Percentiles rank a stretch among this genome's conserved stretches.
phyloP scores from a whole-genome alignment of 2,113 vertebrate genomes.

The Dinomys branickii region DNA sequence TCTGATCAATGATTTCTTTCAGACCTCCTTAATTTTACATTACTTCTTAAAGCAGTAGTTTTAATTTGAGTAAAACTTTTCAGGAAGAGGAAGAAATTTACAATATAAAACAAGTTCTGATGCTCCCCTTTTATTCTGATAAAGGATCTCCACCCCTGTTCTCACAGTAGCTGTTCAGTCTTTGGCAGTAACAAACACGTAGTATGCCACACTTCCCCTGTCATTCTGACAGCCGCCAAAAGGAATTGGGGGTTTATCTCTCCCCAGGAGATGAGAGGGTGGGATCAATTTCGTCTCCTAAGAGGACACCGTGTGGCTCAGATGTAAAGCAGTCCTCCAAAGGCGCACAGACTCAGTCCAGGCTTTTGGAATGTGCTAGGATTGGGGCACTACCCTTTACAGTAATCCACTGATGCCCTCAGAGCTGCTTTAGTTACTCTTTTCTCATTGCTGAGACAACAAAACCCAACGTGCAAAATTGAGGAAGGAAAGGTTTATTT shows the following conservation, averaged over 20 bases:
- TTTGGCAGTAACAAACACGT: not conserved
- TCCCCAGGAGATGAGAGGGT: not conserved
- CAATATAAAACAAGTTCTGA: constrained; percentile 32
- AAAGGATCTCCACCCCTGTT: not conserved
- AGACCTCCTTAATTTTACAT: constrained; percentile 52
- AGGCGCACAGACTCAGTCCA: not conserved
- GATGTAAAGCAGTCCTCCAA: not conserved
- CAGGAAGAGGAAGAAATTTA: constrained; percentile 25
- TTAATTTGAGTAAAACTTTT: constrained; percentile 15
- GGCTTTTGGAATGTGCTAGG: not conserved
- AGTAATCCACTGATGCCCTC: not conserved
- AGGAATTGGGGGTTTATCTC: not conserved
- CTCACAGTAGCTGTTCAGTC: not conserved
- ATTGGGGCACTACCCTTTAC: not conserved
- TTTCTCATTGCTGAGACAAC: too few species aligned
- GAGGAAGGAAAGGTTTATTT: too few species aligned
- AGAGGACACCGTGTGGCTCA: not conserved
- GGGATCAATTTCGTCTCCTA: not conserved
- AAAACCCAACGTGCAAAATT: too few species aligned
- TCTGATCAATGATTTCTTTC: not conserved
- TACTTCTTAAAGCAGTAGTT: constrained; percentile 52
- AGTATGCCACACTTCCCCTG: not conserved
- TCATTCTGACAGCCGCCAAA: not conserved
- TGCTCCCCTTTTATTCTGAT: not conserved
- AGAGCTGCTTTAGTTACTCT: not conserved